phyloP scores from a whole-genome alignment of 2,113 vertebrate species.

The Saccopteryx leptura region DNA sequence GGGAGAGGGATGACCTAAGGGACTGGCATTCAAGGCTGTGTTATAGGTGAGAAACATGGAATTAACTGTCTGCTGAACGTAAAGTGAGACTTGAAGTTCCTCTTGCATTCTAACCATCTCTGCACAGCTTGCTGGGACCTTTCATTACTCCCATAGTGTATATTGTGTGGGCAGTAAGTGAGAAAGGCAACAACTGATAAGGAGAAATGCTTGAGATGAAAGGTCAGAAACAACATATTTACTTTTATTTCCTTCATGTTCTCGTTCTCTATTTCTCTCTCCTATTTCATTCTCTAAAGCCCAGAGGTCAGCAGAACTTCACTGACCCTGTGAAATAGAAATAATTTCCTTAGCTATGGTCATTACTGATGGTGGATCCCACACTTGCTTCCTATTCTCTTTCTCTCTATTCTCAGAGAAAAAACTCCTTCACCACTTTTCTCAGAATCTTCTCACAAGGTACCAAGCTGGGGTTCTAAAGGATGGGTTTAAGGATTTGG shows the following conservation, averaged over 20 bases:
- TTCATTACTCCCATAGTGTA: background rate
- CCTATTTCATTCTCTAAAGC: background rate
- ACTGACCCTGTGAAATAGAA: background rate
- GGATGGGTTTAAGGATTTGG: background rate
- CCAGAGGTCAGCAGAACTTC: background rate
- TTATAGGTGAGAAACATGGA: too few relatives aligned
- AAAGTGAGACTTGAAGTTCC: background rate
- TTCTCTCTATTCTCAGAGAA: background rate
- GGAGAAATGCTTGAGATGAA: background rate
- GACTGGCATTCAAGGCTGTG: background rate
- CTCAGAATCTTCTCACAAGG: background rate
- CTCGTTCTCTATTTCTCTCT: background rate
- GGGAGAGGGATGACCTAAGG: background rate
- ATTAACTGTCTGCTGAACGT: background rate
- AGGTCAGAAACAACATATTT: slow-evolving; percentile 5
- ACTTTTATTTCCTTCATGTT: background rate
- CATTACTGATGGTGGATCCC: fast-evolving
- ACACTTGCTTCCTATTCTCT: background rate
- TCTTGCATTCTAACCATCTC: background rate
- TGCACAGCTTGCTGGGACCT: background rate
- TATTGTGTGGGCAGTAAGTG: background rate
- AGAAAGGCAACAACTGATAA: background rate
- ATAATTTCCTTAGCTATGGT: background rate
- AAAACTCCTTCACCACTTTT: background rate
- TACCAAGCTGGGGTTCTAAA: background rate